phyloP scores from a whole-genome alignment of 2,888 invertebrate genomes.

The Dugesia japonica region DNA sequence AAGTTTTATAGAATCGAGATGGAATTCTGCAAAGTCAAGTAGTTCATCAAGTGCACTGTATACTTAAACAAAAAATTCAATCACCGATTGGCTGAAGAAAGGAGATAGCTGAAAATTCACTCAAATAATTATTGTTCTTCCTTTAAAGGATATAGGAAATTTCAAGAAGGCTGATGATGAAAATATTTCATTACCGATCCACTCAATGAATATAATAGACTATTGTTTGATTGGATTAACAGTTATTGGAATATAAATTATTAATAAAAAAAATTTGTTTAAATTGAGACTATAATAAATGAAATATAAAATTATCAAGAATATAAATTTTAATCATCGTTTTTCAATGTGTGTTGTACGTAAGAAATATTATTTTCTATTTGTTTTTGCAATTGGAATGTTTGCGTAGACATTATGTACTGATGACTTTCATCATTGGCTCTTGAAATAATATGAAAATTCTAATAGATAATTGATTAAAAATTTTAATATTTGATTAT shows the following conservation, averaged over 20 bases:
- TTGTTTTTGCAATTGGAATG: too few relatives aligned
- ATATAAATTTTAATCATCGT: too few relatives aligned
- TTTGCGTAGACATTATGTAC: too few relatives aligned
- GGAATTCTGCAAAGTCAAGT: background rate
- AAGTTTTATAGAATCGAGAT: too few relatives aligned
- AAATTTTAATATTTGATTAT: constrained; percentile 8
- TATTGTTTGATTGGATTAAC: background rate
- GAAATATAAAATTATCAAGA: too few relatives aligned
- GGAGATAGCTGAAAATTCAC: background rate
- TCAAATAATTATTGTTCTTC: constrained; percentile 2
- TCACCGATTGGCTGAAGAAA: background rate
- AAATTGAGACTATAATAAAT: too few relatives aligned
- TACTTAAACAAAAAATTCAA: background rate
- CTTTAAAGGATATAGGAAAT: background rate
- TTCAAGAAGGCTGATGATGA: background rate
- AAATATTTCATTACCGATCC: constrained; percentile 11
- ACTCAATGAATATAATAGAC: background rate
- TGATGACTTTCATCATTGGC: too few relatives aligned
- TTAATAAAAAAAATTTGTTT: background rate
- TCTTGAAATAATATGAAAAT: too few relatives aligned
- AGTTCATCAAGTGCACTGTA: background rate
- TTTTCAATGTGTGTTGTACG: too few relatives aligned
- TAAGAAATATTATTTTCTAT: too few relatives aligned
- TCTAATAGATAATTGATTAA: constrained; percentile 4
- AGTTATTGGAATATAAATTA: background rate